phyloP scores from a whole-genome alignment of 2,888 invertebrate genomes.

The Strigamia crassipes region DNA sequence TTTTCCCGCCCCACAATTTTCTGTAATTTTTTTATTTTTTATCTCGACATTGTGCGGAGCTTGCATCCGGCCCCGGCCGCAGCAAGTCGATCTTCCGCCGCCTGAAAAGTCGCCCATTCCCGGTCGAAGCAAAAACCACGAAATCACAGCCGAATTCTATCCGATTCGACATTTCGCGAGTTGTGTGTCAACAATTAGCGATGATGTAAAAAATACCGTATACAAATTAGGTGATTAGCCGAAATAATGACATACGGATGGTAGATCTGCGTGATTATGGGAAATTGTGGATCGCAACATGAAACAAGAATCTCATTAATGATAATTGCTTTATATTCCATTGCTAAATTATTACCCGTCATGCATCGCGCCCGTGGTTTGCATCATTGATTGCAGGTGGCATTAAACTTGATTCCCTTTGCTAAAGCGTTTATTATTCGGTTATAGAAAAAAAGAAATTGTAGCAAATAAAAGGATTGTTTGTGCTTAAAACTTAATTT shows the following conservation, averaged over 20 bases:
- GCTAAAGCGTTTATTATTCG: constrained; percentile 6
- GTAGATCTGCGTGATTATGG: not conserved
- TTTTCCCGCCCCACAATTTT: too few species aligned
- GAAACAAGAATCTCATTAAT: constrained; percentile 34
- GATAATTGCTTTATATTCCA: constrained; percentile 37
- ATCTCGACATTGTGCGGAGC: too few species aligned
- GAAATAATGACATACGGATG: not conserved
- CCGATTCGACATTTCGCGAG: not conserved
- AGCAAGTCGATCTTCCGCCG: too few species aligned
- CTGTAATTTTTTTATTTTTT: too few species aligned
- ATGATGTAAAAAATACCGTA: too few species aligned
- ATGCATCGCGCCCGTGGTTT: constrained; percentile 24
- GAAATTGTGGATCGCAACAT: constrained; percentile 23
- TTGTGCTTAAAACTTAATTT: not conserved
- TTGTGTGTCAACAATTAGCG: too few species aligned
- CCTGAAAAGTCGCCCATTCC: too few species aligned
- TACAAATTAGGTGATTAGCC: too few species aligned
- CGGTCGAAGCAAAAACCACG: too few species aligned
- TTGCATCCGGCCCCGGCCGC: too few species aligned
- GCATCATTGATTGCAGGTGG: constrained; percentile 34
- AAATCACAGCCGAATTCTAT: too few species aligned
- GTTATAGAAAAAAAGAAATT: not conserved
- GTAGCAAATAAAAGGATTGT: not conserved
- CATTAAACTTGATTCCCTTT: constrained; percentile 24
- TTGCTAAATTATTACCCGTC: constrained; percentile 15